A percentile compares a stretch with the other conserved stretches of the same genome.
Evolutionary conservation across 2,797 vertebrate species (phyloP).

Genomic region (Chelidonichthys spinosus): DNA sequence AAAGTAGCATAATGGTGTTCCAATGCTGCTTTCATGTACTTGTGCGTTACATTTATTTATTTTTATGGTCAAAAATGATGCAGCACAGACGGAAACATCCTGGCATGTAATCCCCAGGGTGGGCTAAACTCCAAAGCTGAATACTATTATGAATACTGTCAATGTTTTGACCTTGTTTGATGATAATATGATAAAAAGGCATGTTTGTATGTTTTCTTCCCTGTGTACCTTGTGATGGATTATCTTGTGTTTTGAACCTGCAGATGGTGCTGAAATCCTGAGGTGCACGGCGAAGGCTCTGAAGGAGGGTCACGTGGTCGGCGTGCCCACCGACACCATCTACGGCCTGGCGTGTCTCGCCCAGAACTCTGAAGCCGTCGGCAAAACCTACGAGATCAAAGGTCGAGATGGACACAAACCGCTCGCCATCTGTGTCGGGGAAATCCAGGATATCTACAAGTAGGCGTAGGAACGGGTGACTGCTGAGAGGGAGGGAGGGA

Average conservation of each 20-base stretch:
- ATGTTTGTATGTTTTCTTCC: not conserved
- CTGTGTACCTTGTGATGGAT: not conserved
- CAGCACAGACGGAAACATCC: too few relatives aligned
- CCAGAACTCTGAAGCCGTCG: conserved; percentile 88
- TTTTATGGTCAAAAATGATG: too few relatives aligned
- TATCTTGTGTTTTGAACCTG: conserved; percentile 16
- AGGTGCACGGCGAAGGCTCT: conserved; percentile 82
- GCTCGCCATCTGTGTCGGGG: conserved; percentile 93
- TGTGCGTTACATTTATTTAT: not conserved
- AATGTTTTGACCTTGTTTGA: not conserved
- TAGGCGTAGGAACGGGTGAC: conserved; percentile 54
- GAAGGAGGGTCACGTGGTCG: conserved; percentile 89
- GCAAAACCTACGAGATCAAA: conserved; percentile 89
- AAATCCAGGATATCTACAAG: conserved; percentile 90
- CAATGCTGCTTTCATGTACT: not conserved
- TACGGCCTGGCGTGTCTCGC: conserved; percentile 95
- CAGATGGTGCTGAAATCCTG: conserved; percentile 85
- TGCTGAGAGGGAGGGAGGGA: not conserved
- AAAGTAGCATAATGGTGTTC: not conserved
- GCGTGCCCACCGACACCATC: conserved; percentile 95
- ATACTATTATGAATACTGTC: too few relatives aligned
- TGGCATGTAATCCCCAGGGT: too few relatives aligned
- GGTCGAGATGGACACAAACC: conserved; percentile 90
- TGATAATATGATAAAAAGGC: too few relatives aligned
- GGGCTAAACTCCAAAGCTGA: not conserved